These are phyloP conservation scores for Odobenus rosmarus DNA, from an alignment of 2,113 vertebrate genomes.

Conservation along the genomic window DNA sequence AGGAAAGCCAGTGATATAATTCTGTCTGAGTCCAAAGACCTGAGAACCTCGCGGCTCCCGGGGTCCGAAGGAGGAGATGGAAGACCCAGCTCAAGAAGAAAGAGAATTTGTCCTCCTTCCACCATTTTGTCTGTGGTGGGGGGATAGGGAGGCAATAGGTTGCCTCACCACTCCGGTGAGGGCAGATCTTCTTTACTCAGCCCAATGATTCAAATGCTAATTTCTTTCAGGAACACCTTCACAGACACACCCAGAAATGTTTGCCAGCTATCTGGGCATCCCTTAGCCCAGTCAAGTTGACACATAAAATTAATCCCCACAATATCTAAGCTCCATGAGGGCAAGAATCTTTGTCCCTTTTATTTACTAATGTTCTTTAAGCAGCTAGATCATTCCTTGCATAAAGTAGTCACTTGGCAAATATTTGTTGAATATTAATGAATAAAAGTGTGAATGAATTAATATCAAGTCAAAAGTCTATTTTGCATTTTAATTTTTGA, in stretches of 20 bases:
- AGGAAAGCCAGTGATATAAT: not conserved
- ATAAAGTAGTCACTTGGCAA: not conserved
- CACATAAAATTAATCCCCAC: not conserved
- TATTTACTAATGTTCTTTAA: conserved; percentile 18
- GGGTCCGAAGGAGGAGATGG: not conserved
- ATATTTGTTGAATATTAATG: conserved; percentile 7
- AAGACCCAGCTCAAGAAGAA: not conserved
- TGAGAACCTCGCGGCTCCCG: not conserved
- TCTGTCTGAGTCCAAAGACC: not conserved
- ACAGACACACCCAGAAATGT: not conserved
- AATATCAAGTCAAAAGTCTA: not conserved
- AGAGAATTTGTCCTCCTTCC: not conserved
- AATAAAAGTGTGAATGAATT: conserved; percentile 39
- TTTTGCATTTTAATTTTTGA: conserved; percentile 37
- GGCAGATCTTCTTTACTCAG: not conserved
- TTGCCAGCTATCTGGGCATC: not conserved
- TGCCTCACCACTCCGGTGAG: not conserved
- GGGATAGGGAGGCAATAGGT: not conserved
- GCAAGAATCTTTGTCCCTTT: not conserved
- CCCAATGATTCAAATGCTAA: not conserved
- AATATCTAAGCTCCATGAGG: not conserved
- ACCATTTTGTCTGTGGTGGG: not conserved
- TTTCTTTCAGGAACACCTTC: not conserved
- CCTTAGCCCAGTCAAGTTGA: not conserved
- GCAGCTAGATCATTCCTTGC: not conserved